phyloP scores from a whole-genome alignment of 2,888 invertebrate species.

The Poecilobothrus nobilitatus region DNA sequence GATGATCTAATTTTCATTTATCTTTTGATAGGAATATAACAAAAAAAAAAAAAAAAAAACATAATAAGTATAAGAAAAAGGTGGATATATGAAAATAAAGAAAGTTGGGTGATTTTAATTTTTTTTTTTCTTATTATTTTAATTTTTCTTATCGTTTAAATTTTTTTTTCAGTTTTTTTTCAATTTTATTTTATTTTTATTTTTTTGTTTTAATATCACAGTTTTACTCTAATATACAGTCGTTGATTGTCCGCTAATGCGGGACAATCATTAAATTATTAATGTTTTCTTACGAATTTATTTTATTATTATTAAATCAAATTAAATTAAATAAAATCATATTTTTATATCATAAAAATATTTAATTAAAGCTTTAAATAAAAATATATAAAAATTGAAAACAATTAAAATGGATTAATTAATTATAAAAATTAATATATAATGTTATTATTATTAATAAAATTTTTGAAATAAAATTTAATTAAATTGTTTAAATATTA shows the following conservation, averaged over 20 bases:
- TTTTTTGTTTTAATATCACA: background rate
- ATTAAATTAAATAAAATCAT: background rate
- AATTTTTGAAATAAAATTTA: too few species aligned
- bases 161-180: background rate
- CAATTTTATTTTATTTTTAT: background rate
- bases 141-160: background rate
- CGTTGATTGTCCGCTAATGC: slow-evolving; percentile 1
- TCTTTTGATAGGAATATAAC: background rate
- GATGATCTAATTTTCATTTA: slow-evolving; percentile 4
- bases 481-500: too few species aligned
- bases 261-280: background rate
- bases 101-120: background rate
- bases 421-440: too few species aligned
- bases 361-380: too few species aligned
- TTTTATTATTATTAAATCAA: background rate
- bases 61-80: too few species aligned
- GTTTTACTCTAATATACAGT: background rate
- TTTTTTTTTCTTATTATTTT: too few species aligned
- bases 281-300: background rate
- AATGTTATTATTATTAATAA: too few species aligned
- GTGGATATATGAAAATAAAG: background rate
- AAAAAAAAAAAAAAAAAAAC: too few species aligned
- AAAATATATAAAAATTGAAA: background rate
- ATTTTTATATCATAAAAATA: background rate
- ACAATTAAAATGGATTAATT: background rate